A percentile compares a stretch with the other conserved stretches of the same genome.
These are phyloP conservation scores for Rynchops niger DNA, from an alignment of 2,113 vertebrate species.

Conservation along the genomic window DNA sequence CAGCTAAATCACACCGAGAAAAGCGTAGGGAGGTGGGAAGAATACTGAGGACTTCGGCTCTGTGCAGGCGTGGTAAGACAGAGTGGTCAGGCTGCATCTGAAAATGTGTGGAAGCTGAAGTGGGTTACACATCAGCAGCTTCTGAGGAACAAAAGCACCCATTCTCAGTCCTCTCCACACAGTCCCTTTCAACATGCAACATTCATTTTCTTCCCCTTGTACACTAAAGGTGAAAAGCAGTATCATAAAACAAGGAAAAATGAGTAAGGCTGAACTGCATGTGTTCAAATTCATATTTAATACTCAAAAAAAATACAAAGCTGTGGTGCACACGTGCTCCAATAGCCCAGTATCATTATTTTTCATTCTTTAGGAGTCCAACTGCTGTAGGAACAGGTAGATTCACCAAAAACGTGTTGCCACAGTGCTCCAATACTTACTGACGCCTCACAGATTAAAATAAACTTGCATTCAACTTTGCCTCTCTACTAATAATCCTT, in stretches of 20 bases:
- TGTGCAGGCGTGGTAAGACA: background rate
- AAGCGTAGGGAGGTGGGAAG: background rate
- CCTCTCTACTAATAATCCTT: background rate
- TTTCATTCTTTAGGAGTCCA: background rate
- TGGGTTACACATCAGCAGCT: background rate
- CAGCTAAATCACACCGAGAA: constrained; percentile 62
- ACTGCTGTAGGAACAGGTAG: background rate
- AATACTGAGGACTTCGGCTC: constrained; percentile 9
- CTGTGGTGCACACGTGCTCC: background rate
- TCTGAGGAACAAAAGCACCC: background rate
- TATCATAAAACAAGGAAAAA: background rate
- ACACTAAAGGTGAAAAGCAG: background rate
- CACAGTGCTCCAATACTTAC: background rate
- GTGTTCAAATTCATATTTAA: background rate
- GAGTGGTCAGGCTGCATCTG: background rate
- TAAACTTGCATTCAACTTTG: background rate
- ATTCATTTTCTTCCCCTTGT: background rate
- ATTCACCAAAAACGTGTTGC: background rate
- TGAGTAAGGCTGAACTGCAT: background rate
- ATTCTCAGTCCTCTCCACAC: background rate
- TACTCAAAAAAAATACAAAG: background rate
- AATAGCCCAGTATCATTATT: background rate
- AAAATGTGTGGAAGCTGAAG: background rate
- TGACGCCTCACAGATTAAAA: background rate
- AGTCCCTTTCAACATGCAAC: background rate